Base-by-base conservation (phyloP, 2,797 vertebrate species). In the Sciurus vulgaris region DNA sequence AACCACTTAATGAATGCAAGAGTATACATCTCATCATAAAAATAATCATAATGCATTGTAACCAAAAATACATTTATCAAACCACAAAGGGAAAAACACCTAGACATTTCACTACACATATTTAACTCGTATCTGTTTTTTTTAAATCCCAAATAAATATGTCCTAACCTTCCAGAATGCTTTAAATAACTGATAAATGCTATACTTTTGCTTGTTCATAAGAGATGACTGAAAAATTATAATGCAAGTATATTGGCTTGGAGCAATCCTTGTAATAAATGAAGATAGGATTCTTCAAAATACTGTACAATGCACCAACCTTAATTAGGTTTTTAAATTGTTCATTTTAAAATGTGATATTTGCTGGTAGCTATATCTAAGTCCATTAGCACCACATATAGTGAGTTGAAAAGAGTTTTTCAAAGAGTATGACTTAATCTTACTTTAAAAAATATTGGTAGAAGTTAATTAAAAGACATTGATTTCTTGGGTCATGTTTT, bases 351-450 rank as follows among this genome's bases (percentile, higher is more conserved):
- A 90, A 47, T 78, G 76, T 65, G 86, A 91, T 77, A 84, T 93
- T 93, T 96, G 93, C 90, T 98, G 95, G 85, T 91, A 97, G 83
- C 92, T 91, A 49, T 96, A 49, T 96, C 92, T 86, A 97, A 97
- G 97, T 96, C 81, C 94, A 87, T 96, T 97, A 98, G 96, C 97
- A 97, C 90, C 76, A 65, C 82, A 97, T 86, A 97, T n/a, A 94
- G 14, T 47, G 79, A 97, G 97, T 91, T 94, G 95, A 28, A 3
- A 1, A 77, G 18, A 83, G 59, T 72, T 69, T 91, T 83, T 96
- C 81, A 95, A 73, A 82, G 59, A 96, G 44, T 65, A 91, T 49
- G 79, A 95, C 61, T 85, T 95, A 33, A 35, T 86, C 70, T 69
- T 61, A 90, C 90, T 49, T 41, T 47, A 18, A 86, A 84, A 89